phyloP scores from a whole-genome alignment of 1,140 invertebrate genomes.

The Ceratina australensis region DNA sequence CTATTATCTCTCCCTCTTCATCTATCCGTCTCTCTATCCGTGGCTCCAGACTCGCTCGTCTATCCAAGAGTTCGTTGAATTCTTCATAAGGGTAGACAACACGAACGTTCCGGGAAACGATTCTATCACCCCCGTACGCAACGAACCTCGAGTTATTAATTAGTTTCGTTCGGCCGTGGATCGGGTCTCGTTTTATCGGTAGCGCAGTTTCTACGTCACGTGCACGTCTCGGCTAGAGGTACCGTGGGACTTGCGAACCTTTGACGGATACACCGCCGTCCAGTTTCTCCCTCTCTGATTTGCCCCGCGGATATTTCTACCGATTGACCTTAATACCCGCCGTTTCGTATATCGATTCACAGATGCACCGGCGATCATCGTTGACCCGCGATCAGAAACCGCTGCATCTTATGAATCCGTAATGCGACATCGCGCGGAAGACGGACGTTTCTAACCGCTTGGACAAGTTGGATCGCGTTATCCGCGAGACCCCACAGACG shows the following conservation, averaged over 20 bases:
- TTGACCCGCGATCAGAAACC: constrained; percentile 50
- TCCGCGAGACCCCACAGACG: background rate
- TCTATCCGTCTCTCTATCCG: constrained; percentile 45
- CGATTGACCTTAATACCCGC: constrained; percentile 53
- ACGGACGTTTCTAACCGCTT: background rate
- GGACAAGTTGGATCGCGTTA: too few relatives aligned
- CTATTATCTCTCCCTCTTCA: constrained; percentile 38
- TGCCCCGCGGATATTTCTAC: constrained; percentile 43
- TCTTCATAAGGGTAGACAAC: constrained; percentile 43
- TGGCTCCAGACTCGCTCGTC: constrained; percentile 22
- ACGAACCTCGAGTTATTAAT: constrained; percentile 26
- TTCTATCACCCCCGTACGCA: constrained; percentile 8
- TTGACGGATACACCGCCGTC: too few relatives aligned
- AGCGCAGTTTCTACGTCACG: constrained; percentile 3
- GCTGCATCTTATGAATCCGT: constrained; percentile 42
- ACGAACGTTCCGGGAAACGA: constrained; percentile 31
- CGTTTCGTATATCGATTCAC: constrained; percentile 35
- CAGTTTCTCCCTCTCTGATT: background rate
- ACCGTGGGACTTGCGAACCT: too few relatives aligned
- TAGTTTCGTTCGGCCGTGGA: background rate
- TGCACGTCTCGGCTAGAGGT: background rate
- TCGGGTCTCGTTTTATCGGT: too few relatives aligned
- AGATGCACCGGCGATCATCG: constrained; percentile 40
- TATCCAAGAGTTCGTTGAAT: constrained; percentile 43
- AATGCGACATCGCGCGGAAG: background rate